Base-by-base conservation (phyloP, 1,140 invertebrate genomes). In the Limonius californicus region DNA sequence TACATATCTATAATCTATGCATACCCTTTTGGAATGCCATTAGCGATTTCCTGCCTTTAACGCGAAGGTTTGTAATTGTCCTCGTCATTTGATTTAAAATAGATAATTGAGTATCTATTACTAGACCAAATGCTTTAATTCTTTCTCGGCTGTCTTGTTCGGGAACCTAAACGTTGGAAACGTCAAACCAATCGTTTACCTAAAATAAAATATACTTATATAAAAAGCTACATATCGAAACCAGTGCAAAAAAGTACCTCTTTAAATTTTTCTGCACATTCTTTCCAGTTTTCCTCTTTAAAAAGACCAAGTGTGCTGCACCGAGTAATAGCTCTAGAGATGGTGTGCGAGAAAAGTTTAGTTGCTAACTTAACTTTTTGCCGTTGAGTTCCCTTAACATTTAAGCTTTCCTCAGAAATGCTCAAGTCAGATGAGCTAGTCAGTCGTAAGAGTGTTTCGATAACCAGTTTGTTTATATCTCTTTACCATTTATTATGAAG, bases 381-480 rank as follows among this genome's bases (percentile, higher is more conserved):
- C 21, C 60, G 8, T 56, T 56, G 11, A n/a, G 32, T 8, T 27
- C 54, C 60, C 32, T 21, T 12, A 9, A 62, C 53, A 30, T 21
- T 62, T 61, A 67, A 6, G 16, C 23, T 6, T 21, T 1, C 9
- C 16, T 21, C 11, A 23, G 1, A 23, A 1, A 59, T 63, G 20
- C 18, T 59, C 20, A 63, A 20, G 54, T 63, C 62, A 19, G 47
- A 53, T 0, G 11, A 1, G 7, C 11, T 42, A n/a, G 57, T 63
- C 8, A 18, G 11, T 2, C 59, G n/a, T 39, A 59, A 11, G 15
- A 53, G 12, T 14, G 59, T 15, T 19, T 59, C 57, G 14, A 63
- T 32, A n/a, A 59, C 53, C 42, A 14, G 8, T 3, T 62, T 59
- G 16, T 63, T 63, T 8, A 66, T n/a, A n/a, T 66, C 12, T 42